Conservation (phyloP, 2,113 vertebrate species). For the Anoura caudifer region DNA sequence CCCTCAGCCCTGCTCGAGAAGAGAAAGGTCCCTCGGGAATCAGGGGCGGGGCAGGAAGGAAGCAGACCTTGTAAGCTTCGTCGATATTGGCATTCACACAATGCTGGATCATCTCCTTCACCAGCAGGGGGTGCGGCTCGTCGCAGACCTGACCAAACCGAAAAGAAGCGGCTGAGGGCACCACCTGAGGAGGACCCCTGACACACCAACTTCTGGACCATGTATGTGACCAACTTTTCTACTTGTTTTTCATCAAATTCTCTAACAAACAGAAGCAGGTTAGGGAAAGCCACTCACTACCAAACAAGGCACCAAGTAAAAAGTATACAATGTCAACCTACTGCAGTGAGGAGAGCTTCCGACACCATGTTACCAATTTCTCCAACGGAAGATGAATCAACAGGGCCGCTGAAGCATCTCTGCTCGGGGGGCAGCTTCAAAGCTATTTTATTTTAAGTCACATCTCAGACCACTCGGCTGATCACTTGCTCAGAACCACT, state of each 20-base stretch:
- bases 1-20: neutral
- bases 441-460: accelerated
- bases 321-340: accelerated
- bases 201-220: too few species aligned
- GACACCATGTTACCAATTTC: neutral
- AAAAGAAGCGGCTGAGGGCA: neutral
- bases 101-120: constrained; percentile 96
- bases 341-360: neutral
- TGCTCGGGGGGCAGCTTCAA: neutral
- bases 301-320: neutral
- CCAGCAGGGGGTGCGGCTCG: constrained; percentile 95
- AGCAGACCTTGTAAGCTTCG: constrained; percentile 91
- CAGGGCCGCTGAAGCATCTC: too few species aligned
- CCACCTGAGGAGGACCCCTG: neutral
- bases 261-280: neutral
- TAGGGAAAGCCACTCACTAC: neutral
- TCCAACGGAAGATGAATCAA: neutral
- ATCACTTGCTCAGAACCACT: neutral
- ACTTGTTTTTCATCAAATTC: neutral
- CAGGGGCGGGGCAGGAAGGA: neutral
- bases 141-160: constrained; percentile 88
- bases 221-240: accelerated
- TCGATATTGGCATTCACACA: constrained; percentile 91
- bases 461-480: neutral
- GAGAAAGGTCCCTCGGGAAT: accelerated